These are phyloP conservation scores for Drosophila erecta DNA, from an alignment of 1,140 invertebrate genomes.

Conservation along the genomic window DNA sequence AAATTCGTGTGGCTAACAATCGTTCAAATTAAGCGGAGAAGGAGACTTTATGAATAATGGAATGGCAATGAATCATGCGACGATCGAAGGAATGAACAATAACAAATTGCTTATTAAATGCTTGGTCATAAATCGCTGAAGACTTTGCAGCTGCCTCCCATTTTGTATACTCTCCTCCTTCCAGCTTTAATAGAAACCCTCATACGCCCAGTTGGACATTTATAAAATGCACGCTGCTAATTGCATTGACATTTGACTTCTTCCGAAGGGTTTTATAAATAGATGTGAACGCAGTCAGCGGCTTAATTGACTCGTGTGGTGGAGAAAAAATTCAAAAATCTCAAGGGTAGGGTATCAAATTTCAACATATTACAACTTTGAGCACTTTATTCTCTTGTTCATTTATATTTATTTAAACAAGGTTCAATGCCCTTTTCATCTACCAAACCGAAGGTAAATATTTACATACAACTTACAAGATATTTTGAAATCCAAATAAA, in stretches of 20 bases:
- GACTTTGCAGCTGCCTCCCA: conserved; percentile 6
- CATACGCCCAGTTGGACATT: conserved; percentile 20
- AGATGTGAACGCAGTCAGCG: conserved; percentile 18
- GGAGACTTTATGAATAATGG: conserved; percentile 33
- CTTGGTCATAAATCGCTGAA: conserved; percentile 34
- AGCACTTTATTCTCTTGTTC: neutral
- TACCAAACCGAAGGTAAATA: conserved; percentile 38
- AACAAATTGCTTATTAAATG: conserved; percentile 63
- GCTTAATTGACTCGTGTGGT: conserved; percentile 31
- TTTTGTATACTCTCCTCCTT: neutral
- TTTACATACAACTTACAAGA: conserved; percentile 55
- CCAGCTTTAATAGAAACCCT: conserved; percentile 8
- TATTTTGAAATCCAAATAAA: conserved; percentile 34
- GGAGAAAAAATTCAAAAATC: neutral
- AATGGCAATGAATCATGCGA: conserved; percentile 44
- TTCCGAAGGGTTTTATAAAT: conserved; percentile 27
- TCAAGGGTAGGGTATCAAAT: neutral
- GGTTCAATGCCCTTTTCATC: conserved; percentile 25
- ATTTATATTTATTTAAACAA: conserved; percentile 2
- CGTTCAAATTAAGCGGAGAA: conserved; percentile 32
- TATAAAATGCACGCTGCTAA: conserved; percentile 44
- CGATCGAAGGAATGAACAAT: conserved; percentile 50
- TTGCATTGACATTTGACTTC: conserved; percentile 71
- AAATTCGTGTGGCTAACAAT: conserved; percentile 50
- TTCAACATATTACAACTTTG: neutral